These are phyloP conservation scores for Labeo calbasu DNA, from an alignment of 2,797 vertebrate species.

Conservation along the genomic window DNA sequence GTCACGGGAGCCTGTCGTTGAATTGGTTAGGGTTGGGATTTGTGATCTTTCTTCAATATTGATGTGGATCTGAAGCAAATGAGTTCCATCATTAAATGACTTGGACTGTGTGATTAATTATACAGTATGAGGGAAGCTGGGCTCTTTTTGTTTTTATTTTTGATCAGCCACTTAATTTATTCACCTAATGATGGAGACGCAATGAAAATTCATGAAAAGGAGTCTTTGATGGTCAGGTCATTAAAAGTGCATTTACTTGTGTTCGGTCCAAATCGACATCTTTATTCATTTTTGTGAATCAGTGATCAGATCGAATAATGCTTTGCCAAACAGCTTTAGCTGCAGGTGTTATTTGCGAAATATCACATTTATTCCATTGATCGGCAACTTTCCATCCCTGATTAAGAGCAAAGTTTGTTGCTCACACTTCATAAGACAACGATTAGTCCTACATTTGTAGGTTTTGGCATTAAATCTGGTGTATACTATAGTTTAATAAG, in stretches of 20 bases:
- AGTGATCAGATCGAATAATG: neutral
- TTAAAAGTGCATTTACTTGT: conserved; percentile 49
- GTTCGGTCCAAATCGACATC: neutral
- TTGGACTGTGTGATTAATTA: conserved; percentile 36
- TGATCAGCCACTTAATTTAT: conserved; percentile 34
- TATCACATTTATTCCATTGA: neutral
- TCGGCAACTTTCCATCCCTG: neutral
- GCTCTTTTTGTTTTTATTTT: conserved; percentile 24
- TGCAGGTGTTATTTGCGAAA: conserved; percentile 31
- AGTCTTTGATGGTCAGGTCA: conserved; percentile 26
- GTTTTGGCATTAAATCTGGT: neutral
- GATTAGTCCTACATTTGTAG: neutral
- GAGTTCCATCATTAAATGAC: conserved; percentile 7
- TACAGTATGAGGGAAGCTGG: conserved; percentile 13
- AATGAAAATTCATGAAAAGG: conserved; percentile 38
- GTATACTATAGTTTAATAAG: too few relatives aligned
- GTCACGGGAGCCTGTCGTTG: conserved; percentile 67
- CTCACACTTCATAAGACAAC: neutral
- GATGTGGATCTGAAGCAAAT: conserved; percentile 16
- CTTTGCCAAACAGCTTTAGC: neutral
- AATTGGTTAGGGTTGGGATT: conserved; percentile 61
- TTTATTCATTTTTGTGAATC: conserved; percentile 30
- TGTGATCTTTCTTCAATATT: conserved; percentile 24
- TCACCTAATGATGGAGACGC: conserved; percentile 23
- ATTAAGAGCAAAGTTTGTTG: neutral